Evolutionary conservation across 2,113 vertebrate species (phyloP), one percentile per base, ranked within the genome.

Genomic region (Rhineura floridana): DNA sequence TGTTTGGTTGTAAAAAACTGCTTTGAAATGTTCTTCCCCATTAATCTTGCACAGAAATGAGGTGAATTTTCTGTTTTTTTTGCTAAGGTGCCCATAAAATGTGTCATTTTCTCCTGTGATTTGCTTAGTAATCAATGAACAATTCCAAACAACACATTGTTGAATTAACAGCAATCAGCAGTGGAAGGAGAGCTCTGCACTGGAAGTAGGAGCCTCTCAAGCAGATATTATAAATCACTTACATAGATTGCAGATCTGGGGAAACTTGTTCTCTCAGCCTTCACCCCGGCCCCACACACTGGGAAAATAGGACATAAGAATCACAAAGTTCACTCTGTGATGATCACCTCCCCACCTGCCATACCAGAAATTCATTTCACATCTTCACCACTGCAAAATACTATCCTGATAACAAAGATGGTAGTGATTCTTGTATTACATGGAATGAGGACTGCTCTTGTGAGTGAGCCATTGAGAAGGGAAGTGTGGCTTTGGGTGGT

Each of bases 1-100:
- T 92, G 92, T 76, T 91, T 92, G 91, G 95, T 81, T 28, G 1
- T 89, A 95, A 90, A 90, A 95, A 96, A 95, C 91, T 79, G 94
- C 86, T 89, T 39, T 87, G 67, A 83, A 91, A 92, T 81, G 33
- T 78, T 81, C 86, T 87, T 85, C 75, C 36, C 83, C 94, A 95
- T 96, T 94, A 91, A 94, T 96, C 92, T 96, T 89, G 75, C 77
- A 88, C 50, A 90, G 93, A 94, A 93, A 85, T 4, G 25, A 70
- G 3, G 75, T 42, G 90, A 84, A 86, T 93, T 93, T 93, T 92
- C 86, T 78, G n/a, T 50, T 25, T 8, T n/a, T 87, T 91, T 90
- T 73, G 21, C 88, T 83, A 87, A 25, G 33, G 55, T 28, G 84
- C 21, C 83, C 15, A 69, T 88, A 95, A 89, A 87, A 89, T 46